A percentile compares a stretch with the other conserved stretches of the same genome.
phyloP scores from a whole-genome alignment of 2,113 vertebrate species.

The Calyptommatus sinebrachiatus region DNA sequence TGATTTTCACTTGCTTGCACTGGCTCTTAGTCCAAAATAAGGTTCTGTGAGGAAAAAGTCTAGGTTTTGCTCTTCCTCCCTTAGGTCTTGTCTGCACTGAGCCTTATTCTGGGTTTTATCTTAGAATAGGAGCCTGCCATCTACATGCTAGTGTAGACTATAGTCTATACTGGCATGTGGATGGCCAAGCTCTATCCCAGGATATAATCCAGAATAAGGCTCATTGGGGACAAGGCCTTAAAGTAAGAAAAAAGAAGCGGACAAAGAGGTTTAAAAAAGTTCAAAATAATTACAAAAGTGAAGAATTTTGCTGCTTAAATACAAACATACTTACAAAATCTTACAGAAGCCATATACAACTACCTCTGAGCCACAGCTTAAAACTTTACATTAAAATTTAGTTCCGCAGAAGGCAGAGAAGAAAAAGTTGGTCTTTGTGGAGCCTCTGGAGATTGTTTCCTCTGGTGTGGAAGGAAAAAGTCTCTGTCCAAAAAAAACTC shows the following conservation, averaged over 20 bases:
- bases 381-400: constrained; percentile 56
- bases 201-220: too few species aligned
- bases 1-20: not conserved
- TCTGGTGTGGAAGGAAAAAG: not conserved
- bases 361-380: constrained; percentile 49
- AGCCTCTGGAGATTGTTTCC: not conserved
- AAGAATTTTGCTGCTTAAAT: constrained; percentile 82
- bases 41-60: not conserved
- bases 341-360: constrained; percentile 91
- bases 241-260: constrained; percentile 32
- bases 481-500: constrained; percentile 14
- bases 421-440: not conserved
- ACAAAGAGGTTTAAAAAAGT: constrained; percentile 52
- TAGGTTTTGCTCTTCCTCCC: constrained; percentile 12
- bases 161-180: too few species aligned
- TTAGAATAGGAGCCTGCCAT: too few species aligned
- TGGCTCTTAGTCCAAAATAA: too few species aligned
- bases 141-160: too few species aligned
- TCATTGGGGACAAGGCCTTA: too few species aligned
- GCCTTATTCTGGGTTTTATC: too few species aligned
- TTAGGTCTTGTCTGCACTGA: not conserved
- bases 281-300: constrained; percentile 71
- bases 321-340: constrained; percentile 98
- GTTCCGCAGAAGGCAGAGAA: constrained; percentile 22
- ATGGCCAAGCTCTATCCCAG: too few species aligned